Percentiles rank a stretch among this genome's conserved stretches.
These are phyloP conservation scores for Lomographa bimaculata DNA, from an alignment of 2,888 invertebrate species.

Conservation along the genomic window DNA sequence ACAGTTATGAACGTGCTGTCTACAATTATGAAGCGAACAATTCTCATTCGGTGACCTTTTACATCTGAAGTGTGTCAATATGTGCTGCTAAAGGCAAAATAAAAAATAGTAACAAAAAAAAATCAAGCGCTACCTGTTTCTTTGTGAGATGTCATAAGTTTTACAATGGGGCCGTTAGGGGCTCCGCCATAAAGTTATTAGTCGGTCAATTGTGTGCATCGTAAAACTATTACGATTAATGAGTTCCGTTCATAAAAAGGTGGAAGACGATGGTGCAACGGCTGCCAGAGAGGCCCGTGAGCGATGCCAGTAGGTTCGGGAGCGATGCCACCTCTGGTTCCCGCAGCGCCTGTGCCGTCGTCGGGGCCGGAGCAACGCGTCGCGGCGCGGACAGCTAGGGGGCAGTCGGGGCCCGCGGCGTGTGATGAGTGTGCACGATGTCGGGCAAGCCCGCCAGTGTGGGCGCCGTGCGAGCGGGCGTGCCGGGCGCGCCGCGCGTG, in stretches of 20 bases:
- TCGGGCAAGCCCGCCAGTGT: slow-evolving; percentile 91
- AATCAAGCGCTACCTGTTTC: slow-evolving; percentile 54
- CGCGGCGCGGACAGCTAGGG: slow-evolving; percentile 68
- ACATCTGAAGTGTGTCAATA: slow-evolving; percentile 64
- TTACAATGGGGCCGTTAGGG: slow-evolving; percentile 77
- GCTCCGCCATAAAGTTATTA: slow-evolving; percentile 78
- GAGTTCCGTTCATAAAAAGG: slow-evolving; percentile 57
- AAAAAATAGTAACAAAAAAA: slow-evolving; percentile 51
- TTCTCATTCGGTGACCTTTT: slow-evolving; percentile 70
- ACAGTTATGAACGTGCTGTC: too few species aligned
- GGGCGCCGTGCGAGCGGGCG: slow-evolving; percentile 81
- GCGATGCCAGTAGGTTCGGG: slow-evolving; percentile 67
- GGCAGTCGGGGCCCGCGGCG: slow-evolving; percentile 73
- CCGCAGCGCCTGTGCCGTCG: slow-evolving; percentile 59
- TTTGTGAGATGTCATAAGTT: slow-evolving; percentile 55
- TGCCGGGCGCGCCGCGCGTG: slow-evolving; percentile 78
- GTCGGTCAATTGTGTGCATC: slow-evolving; percentile 54
- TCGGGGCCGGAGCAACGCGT: slow-evolving; percentile 55
- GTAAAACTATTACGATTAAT: slow-evolving; percentile 72
- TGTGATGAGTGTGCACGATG: slow-evolving; percentile 90
- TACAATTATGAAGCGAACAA: slow-evolving; percentile 57
- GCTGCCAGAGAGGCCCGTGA: slow-evolving; percentile 58
- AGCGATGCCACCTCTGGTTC: too few species aligned
- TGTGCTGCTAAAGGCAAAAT: slow-evolving; percentile 46
- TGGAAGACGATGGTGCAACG: slow-evolving; percentile 70